A percentile compares a stretch with the other conserved stretches of the same genome.
These are phyloP conservation scores for Sinopyrophorus schimmeli DNA, from an alignment of 2,888 invertebrate genomes.

Conservation along the genomic window DNA sequence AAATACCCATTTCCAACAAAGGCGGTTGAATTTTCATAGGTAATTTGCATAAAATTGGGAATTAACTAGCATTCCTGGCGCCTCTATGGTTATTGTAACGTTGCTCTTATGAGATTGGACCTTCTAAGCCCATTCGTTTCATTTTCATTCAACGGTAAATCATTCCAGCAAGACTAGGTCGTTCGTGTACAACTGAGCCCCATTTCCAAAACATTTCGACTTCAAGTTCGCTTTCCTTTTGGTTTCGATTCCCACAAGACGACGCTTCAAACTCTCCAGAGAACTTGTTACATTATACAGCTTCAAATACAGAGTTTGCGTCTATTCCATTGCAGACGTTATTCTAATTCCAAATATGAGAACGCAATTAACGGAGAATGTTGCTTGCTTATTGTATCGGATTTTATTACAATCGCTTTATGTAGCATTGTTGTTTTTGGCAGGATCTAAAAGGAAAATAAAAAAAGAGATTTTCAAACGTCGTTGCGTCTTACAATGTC, in stretches of 20 bases:
- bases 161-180: slow-evolving; percentile 5
- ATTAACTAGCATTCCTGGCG: slow-evolving; percentile 17
- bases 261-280: slow-evolving; percentile 22
- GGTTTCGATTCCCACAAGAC: slow-evolving; percentile 17
- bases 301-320: slow-evolving; percentile 21
- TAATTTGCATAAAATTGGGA: slow-evolving; percentile 32
- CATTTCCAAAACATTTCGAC: slow-evolving; percentile 24
- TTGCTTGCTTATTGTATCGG: too few relatives aligned
- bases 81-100: slow-evolving; percentile 9
- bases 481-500: too few relatives aligned
- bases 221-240: too few relatives aligned
- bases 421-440: too few relatives aligned
- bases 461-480: too few relatives aligned
- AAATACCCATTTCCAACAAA: slow-evolving; percentile 12
- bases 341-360: slow-evolving; percentile 17
- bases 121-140: slow-evolving; percentile 17
- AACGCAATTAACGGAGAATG: slow-evolving; percentile 7
- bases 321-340: slow-evolving; percentile 18
- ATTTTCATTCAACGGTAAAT: slow-evolving; percentile 21
- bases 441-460: too few relatives aligned
- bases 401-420: too few relatives aligned
- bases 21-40: slow-evolving; percentile 17
- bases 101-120: slow-evolving; percentile 16
- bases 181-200: slow-evolving; percentile 13
- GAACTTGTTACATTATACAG: slow-evolving; percentile 30